A percentile compares a stretch with the other conserved stretches of the same genome.
Evolutionary conservation across 2,888 invertebrate species (phyloP).

Genomic region (Hyles lineata): DNA sequence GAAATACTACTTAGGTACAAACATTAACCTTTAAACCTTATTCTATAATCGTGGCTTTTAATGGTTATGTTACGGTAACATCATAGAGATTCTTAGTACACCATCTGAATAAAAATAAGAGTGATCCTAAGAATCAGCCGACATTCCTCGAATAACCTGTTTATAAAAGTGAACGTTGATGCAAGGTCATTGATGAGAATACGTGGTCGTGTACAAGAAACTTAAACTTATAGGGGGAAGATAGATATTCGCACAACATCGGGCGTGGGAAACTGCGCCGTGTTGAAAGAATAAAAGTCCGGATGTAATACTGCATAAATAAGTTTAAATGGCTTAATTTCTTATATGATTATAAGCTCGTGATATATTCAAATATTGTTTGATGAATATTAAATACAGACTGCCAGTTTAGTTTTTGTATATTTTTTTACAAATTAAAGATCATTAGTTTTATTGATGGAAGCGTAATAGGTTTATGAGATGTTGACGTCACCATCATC

Average conservation of each 20-base stretch:
- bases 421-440: too few species aligned
- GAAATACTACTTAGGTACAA: too few species aligned
- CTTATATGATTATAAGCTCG: neutral
- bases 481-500: too few species aligned
- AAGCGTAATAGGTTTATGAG: too few species aligned
- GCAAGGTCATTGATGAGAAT: conserved; percentile 73
- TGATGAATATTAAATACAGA: neutral
- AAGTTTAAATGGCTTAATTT: conserved; percentile 12
- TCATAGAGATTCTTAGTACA: conserved; percentile 7
- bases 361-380: neutral
- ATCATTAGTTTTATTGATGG: too few species aligned
- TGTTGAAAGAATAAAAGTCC: conserved; percentile 19
- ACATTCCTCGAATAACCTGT: conserved; percentile 69
- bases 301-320: conserved; percentile 19
- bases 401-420: too few species aligned
- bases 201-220: conserved; percentile 46
- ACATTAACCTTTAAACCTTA: too few species aligned
- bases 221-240: conserved; percentile 39
- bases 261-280: conserved; percentile 5
- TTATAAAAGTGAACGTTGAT: conserved; percentile 64
- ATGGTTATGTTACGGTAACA: too few species aligned
- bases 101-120: conserved; percentile 57
- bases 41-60: too few species aligned
- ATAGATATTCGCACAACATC: conserved; percentile 5
- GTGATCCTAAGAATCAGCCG: conserved; percentile 49